phyloP scores from a whole-genome alignment of 2,888 invertebrate genomes.

The Neoitamus cyanurus region DNA sequence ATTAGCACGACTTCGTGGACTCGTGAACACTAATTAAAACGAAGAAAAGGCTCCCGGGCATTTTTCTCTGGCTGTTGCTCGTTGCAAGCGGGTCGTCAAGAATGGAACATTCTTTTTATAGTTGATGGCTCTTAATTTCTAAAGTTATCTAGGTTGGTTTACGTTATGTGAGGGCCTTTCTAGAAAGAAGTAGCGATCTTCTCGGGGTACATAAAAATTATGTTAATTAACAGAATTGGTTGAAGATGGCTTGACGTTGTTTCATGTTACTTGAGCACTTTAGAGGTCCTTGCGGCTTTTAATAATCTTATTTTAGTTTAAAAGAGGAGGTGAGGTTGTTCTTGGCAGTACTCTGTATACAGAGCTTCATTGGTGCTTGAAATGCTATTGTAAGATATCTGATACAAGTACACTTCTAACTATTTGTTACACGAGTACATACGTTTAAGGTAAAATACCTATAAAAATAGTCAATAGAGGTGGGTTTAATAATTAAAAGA shows the following conservation, averaged over 20 bases:
- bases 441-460: no score
- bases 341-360: no score
- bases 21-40: constrained; percentile 27
- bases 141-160: not conserved
- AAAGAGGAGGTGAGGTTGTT: no score
- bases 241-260: not conserved
- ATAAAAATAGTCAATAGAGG: no score
- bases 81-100: not conserved
- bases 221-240: not conserved
- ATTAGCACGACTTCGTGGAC: constrained; percentile 29
- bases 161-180: not conserved
- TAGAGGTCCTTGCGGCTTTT: not conserved
- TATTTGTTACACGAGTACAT: no score
- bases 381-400: no score
- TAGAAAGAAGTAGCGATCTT: not conserved
- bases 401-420: no score
- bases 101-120: not conserved
- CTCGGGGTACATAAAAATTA: not conserved
- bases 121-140: not conserved
- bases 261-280: not conserved
- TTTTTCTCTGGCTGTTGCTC: not conserved
- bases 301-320: no score
- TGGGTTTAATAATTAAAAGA: no score
- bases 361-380: no score
- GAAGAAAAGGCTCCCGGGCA: not conserved